phyloP scores from a whole-genome alignment of 2,113 vertebrate genomes.

The Casuarius casuarius region DNA sequence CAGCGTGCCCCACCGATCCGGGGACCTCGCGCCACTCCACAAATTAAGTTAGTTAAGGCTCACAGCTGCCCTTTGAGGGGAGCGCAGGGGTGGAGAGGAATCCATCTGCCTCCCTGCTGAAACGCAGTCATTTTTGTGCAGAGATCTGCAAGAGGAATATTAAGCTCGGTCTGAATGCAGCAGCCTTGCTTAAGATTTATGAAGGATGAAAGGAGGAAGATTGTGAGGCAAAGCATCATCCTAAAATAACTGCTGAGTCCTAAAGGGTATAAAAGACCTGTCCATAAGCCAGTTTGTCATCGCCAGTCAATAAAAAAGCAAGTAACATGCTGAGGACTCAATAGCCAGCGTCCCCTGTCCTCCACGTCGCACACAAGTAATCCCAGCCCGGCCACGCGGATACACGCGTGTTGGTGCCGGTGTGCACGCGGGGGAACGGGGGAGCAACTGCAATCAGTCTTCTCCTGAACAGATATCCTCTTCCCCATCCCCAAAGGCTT shows the following conservation, averaged over 20 bases:
- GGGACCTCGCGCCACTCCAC: neutral
- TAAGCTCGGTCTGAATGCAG: conserved; percentile 73
- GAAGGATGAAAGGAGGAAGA: conserved; percentile 74
- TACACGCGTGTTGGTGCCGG: no score
- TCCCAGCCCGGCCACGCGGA: rapidly evolving
- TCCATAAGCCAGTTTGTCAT: conserved; percentile 72
- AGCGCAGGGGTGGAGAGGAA: neutral
- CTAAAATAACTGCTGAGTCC: conserved; percentile 72
- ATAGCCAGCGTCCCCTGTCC: neutral
- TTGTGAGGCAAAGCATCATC: conserved; percentile 69
- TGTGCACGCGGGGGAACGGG: no score
- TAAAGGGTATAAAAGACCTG: conserved; percentile 65
- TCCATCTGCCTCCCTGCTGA: neutral
- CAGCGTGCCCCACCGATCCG: rapidly evolving
- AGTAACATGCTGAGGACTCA: neutral
- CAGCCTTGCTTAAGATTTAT: conserved; percentile 71
- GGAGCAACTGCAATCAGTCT: neutral
- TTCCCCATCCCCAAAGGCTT: neutral
- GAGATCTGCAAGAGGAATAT: conserved; percentile 75
- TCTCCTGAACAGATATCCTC: rapidly evolving
- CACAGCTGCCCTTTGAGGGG: neutral
- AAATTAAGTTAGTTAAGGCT: neutral
- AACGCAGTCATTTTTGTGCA: conserved; percentile 68
- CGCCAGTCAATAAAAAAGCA: conserved; percentile 62
- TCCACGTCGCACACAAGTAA: rapidly evolving